phyloP scores from a whole-genome alignment of 2,113 vertebrate genomes.

The Brachionichthys hirsutus region DNA sequence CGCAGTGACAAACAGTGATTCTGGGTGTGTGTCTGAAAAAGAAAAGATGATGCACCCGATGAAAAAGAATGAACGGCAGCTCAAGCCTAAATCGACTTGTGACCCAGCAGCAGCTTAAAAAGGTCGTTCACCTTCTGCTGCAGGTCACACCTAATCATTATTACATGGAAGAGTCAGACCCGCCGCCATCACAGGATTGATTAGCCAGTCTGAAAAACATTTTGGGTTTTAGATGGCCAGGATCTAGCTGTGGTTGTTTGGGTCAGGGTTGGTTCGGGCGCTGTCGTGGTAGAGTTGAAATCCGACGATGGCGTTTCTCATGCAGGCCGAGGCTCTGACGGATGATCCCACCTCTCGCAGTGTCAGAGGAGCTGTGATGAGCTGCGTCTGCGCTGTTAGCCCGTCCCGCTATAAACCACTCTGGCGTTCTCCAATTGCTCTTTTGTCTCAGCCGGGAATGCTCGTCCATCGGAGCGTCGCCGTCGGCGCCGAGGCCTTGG shows the following conservation, averaged over 20 bases:
- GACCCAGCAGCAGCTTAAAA: slow-evolving; percentile 56
- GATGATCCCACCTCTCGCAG: slow-evolving; percentile 38
- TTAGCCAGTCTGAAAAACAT: too few species aligned
- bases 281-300: slow-evolving; percentile 61
- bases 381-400: slow-evolving; percentile 43
- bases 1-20: slow-evolving; percentile 74
- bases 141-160: too few species aligned
- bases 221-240: too few species aligned
- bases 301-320: slow-evolving; percentile 49
- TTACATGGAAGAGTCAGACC: too few species aligned
- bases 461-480: slow-evolving; percentile 48
- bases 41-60: slow-evolving; percentile 11
- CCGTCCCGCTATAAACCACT: slow-evolving; percentile 24
- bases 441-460: slow-evolving; percentile 21
- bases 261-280: not conserved
- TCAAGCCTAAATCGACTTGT: slow-evolving; percentile 55
- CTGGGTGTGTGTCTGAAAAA: slow-evolving; percentile 21
- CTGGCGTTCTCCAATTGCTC: slow-evolving; percentile 24
- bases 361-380: slow-evolving; percentile 33
- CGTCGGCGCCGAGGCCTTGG: not conserved
- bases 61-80: slow-evolving; percentile 11
- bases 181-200: too few species aligned
- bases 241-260: not conserved
- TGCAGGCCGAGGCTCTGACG: slow-evolving; percentile 37
- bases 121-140: slow-evolving; percentile 56